Evolutionary conservation across 2,888 invertebrate genomes (phyloP).

Genomic region (Dastarcus helophoroides): DNA sequence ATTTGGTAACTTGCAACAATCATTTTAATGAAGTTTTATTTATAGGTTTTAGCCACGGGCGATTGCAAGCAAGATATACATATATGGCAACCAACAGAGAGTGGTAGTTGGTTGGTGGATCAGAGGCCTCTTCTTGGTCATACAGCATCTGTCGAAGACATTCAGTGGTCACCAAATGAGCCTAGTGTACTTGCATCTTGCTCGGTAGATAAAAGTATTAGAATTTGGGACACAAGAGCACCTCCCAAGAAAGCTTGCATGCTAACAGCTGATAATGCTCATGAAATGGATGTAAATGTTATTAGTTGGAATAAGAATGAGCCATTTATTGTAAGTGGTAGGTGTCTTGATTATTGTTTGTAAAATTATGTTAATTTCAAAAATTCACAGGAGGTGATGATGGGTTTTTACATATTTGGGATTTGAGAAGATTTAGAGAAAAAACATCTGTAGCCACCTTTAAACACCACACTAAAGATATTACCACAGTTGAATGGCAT

Average conservation of each 20-base stretch:
- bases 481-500: slow-evolving; percentile 97
- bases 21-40: slow-evolving; percentile 7
- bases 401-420: slow-evolving; percentile 90
- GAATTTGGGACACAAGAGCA: slow-evolving; percentile 92
- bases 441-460: slow-evolving; percentile 81
- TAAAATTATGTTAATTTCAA: slow-evolving; percentile 1
- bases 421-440: slow-evolving; percentile 72
- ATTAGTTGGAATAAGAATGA: slow-evolving; percentile 93
- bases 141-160: slow-evolving; percentile 87
- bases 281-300: slow-evolving; percentile 90
- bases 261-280: slow-evolving; percentile 75
- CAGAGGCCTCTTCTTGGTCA: slow-evolving; percentile 82
- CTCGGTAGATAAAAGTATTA: slow-evolving; percentile 79
- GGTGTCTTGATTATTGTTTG: slow-evolving; percentile 14
- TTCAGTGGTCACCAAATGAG: slow-evolving; percentile 98
- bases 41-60: slow-evolving; percentile 80
- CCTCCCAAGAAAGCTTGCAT: slow-evolving; percentile 83
- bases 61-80: slow-evolving; percentile 91
- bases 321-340: slow-evolving; percentile 76
- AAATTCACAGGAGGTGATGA: slow-evolving; percentile 76
- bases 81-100: slow-evolving; percentile 78
- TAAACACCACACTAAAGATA: slow-evolving; percentile 87
- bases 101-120: slow-evolving; percentile 79
- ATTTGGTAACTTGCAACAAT: too few species aligned
- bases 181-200: slow-evolving; percentile 77